Conservation (phyloP, 2,113 vertebrate genomes). For the Pygoscelis adeliae region DNA sequence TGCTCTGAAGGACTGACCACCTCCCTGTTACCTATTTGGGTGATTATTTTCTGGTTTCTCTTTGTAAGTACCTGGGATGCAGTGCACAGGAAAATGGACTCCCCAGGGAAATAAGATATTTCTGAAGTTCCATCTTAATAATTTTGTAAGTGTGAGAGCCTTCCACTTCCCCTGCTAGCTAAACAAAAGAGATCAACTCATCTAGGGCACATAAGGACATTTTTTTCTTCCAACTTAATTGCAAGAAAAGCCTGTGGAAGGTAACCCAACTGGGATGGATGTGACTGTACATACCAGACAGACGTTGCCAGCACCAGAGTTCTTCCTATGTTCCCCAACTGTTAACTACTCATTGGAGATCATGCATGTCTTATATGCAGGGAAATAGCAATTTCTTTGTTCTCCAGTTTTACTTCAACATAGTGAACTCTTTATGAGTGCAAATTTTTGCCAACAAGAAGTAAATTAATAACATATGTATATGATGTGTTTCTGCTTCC, state of each 20-base stretch:
- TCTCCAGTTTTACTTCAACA: not conserved
- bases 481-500: not conserved
- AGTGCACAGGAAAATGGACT: not conserved
- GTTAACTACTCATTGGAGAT: not conserved
- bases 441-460: not conserved
- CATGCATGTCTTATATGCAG: not conserved
- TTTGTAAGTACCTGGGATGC: not conserved
- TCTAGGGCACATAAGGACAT: not conserved
- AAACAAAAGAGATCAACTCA: not conserved
- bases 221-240: not conserved
- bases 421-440: not conserved
- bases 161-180: not conserved
- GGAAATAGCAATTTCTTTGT: conserved; percentile 32
- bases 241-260: not conserved
- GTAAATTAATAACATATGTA: conserved; percentile 13
- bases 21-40: not conserved
- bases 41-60: not conserved
- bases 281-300: not conserved
- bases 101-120: not conserved
- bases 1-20: not conserved
- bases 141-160: not conserved
- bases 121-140: not conserved
- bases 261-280: not conserved
- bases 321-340: not conserved
- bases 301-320: not conserved